Conservation (phyloP, 2,113 vertebrate species). For the Solenodon paradoxus region DNA sequence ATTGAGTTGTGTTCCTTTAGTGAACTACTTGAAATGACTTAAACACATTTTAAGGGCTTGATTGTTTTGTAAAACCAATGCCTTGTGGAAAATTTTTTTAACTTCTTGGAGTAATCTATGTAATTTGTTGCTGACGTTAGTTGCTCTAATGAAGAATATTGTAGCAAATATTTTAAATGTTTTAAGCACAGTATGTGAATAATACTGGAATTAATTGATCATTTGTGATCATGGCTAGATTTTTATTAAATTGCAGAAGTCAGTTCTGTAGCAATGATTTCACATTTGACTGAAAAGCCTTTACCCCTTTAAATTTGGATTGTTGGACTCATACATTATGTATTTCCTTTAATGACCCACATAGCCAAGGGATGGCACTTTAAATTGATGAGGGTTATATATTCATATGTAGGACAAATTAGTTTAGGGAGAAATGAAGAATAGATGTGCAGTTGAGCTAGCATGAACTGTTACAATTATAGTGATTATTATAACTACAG, state of each 20-base stretch:
- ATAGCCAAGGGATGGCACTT: constrained; percentile 81
- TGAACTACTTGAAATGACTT: neutral
- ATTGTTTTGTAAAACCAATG: constrained; percentile 5
- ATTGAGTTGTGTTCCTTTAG: neutral
- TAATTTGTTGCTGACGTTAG: neutral
- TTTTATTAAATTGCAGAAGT: constrained; percentile 71
- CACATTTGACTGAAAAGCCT: constrained; percentile 73
- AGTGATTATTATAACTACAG: constrained; percentile 80
- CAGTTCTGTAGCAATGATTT: constrained; percentile 67
- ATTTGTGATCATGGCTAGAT: constrained; percentile 72
- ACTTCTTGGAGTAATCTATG: neutral
- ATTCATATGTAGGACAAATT: constrained; percentile 84
- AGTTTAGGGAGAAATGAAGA: constrained; percentile 84
- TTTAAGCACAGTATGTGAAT: constrained; percentile 41
- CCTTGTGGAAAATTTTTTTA: neutral
- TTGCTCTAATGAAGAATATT: neutral
- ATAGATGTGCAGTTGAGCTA: constrained; percentile 80
- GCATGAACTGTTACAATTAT: constrained; percentile 82
- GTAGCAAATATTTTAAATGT: constrained; percentile 38
- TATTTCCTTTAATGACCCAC: constrained; percentile 80
- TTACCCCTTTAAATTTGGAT: constrained; percentile 69
- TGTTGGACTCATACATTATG: constrained; percentile 82
- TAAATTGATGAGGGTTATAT: constrained; percentile 85
- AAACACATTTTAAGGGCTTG: neutral
- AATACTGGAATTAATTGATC: constrained; percentile 66